These are phyloP conservation scores for Prionailurus bengalensis DNA, from an alignment of 2,113 vertebrate genomes.

Conservation along the genomic window DNA sequence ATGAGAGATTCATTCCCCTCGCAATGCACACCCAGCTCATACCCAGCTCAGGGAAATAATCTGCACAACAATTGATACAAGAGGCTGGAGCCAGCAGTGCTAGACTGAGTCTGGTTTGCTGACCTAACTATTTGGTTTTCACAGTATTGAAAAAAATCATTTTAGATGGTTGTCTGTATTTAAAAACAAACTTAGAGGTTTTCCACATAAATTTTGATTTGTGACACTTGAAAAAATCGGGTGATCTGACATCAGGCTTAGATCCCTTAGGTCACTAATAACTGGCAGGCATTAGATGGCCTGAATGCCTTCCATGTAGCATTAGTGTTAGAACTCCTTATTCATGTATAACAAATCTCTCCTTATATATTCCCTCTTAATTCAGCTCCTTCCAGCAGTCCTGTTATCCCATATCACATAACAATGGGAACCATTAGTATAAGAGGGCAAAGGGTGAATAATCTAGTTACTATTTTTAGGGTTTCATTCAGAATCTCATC, in stretches of 20 bases:
- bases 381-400: not conserved
- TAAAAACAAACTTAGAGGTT: not conserved
- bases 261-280: not conserved
- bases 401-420: not conserved
- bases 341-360: not conserved
- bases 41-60: not conserved
- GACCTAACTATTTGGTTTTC: not conserved
- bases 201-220: conserved; percentile 2
- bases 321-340: not conserved
- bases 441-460: not conserved
- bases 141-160: not conserved
- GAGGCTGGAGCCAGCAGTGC: not conserved
- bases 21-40: not conserved
- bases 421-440: not conserved
- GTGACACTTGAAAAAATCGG: not conserved
- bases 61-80: not conserved
- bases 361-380: not conserved
- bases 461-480: not conserved
- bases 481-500: not conserved
- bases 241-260: not conserved
- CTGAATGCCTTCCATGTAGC: not conserved
- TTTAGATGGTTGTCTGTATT: not conserved
- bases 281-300: not conserved
- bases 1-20: not conserved
- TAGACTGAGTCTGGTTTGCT: not conserved